These are phyloP conservation scores for Eptatretus burgeri DNA, from an alignment of 2,113 vertebrate genomes.

Conservation along the genomic window DNA sequence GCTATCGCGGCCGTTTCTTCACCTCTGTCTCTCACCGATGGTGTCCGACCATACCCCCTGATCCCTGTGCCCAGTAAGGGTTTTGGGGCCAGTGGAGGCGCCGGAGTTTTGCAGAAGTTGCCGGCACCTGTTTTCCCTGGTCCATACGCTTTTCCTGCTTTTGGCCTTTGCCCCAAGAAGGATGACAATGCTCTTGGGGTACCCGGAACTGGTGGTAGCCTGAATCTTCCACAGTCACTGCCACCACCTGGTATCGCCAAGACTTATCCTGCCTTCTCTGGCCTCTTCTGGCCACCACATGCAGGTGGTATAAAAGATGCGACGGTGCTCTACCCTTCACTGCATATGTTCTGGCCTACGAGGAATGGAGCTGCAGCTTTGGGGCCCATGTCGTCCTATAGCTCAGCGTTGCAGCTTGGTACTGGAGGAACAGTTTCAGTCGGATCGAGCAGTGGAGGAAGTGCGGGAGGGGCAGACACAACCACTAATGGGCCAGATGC, in stretches of 20 bases:
- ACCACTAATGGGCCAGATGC: no score
- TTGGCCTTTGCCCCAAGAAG: constrained; percentile 67
- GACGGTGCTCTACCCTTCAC: constrained; percentile 31
- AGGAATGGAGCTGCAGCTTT: constrained; percentile 14
- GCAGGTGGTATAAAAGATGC: not conserved
- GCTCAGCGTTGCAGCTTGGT: no score
- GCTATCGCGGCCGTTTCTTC: constrained; percentile 10
- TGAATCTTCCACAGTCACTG: no score
- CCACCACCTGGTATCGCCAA: not conserved
- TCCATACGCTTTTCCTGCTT: constrained; percentile 54
- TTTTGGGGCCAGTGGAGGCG: constrained; percentile 24
- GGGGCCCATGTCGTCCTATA: constrained; percentile 29
- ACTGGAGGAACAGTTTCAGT: no score
- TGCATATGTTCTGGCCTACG: constrained; percentile 60
- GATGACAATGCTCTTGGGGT: constrained; percentile 23
- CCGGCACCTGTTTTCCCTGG: constrained; percentile 57
- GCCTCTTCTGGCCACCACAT: constrained; percentile 2
- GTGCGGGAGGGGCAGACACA: no score
- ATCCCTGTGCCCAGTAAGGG: constrained; percentile 80
- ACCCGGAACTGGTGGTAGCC: constrained; percentile 20
- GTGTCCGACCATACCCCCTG: constrained; percentile 48
- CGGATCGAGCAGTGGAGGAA: no score
- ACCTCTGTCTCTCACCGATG: constrained; percentile 15
- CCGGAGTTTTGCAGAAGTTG: constrained; percentile 37
- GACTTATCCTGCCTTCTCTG: constrained; percentile 1